phyloP scores from a whole-genome alignment of 2,888 invertebrate genomes.

The Drosophila anomelani region DNA sequence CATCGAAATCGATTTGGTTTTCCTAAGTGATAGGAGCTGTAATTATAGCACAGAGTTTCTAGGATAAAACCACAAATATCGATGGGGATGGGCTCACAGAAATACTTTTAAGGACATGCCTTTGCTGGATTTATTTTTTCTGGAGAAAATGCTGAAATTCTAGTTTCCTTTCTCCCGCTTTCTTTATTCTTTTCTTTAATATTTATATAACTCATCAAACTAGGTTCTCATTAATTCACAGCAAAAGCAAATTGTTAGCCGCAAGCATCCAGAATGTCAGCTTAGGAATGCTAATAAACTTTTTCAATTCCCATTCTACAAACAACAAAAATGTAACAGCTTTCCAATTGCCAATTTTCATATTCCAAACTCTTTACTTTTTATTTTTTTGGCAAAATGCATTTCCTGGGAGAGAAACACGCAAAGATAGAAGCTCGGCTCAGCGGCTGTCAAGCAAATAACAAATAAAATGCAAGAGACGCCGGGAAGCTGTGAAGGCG shows the following conservation, averaged over 20 bases:
- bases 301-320: constrained; percentile 5
- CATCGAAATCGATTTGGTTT: constrained; percentile 23
- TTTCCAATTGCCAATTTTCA: constrained; percentile 54
- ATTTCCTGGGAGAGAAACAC: constrained; percentile 39
- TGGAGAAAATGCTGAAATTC: neutral
- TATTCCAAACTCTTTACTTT: constrained; percentile 50
- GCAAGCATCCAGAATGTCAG: constrained; percentile 4
- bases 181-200: neutral
- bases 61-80: neutral
- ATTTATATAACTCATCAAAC: neutral
- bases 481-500: neutral
- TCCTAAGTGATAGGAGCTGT: constrained; percentile 1
- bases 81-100: neutral
- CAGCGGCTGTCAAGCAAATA: constrained; percentile 59
- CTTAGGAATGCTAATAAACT: constrained; percentile 17
- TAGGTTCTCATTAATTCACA: neutral
- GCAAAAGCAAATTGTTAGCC: neutral
- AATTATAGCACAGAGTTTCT: neutral
- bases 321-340: constrained; percentile 17
- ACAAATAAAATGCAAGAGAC: constrained; percentile 52
- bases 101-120: neutral
- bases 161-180: neutral
- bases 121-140: neutral
- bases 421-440: constrained; percentile 17
- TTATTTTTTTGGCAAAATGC: constrained; percentile 20